Evolutionary conservation across 2,113 vertebrate species (phyloP), one percentile per base, ranked within the genome.

Genomic region (Struthidea cinerea): DNA sequence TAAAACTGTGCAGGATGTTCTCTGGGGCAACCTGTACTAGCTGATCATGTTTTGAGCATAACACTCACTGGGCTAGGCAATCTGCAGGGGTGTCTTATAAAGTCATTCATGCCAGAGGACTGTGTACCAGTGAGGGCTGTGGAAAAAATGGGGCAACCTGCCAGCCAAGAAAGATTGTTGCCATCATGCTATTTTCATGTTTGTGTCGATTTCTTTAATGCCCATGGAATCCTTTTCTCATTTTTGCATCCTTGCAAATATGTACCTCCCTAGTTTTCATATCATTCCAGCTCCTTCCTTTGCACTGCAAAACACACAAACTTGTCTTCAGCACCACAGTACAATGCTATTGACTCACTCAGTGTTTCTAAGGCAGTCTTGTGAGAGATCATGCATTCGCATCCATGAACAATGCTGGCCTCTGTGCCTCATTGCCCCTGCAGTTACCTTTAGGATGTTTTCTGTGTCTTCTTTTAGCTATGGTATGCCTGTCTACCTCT

Each of bases 221-320:
- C 10, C 14, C 8, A 1, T 70, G 35, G 39, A 89, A 87, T 93
- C 21, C 39, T 82, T 91, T 57, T 68, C 46, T 6, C 5, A 1
- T 56, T 78, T 95, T 93, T 90, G 60, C 64, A 67, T 77, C 73
- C 47, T 84, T 85, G 70, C 82, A 89, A 94, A 79, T 85, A 30
- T 3, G 7, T 61, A 55, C 10, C 26, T 93, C 37, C n/a, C 81
- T 85, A 30, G 13, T 89, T 84, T 95, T 89, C 61, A 22, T 68
- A 69, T 50, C 2, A 41, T 71, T 89, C 68, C 42, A 47, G 19
- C 70, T 85, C 49, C 61, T 64, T 75, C 41, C 57, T 87, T 85
- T 82, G 53, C 46, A 46, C 67, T 87, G 63, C 49, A 50, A 57
- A 49, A 47, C 32, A 64, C 53, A 64, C 46, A 50, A 76, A 44